Percentiles rank a stretch among this genome's conserved stretches.
Evolutionary conservation across 1,140 invertebrate genomes (phyloP).

Genomic region (Paraescarpia echinospica): DNA sequence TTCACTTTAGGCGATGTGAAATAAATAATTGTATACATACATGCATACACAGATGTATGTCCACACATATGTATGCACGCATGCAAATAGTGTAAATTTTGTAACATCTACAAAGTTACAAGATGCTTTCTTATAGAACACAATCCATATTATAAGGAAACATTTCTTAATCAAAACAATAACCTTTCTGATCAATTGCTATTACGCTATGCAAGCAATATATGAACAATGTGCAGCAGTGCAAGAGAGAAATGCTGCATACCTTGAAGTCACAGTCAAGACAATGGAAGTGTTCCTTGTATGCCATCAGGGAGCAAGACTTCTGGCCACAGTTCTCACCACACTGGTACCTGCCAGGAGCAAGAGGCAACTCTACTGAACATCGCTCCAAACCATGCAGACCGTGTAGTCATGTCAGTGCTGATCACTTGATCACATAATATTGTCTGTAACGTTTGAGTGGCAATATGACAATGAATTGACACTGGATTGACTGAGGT

Average conservation of each 20-base stretch:
- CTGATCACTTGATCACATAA: too few relatives aligned
- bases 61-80: too few relatives aligned
- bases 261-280: constrained; percentile 79
- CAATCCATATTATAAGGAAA: neutral
- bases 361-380: constrained; percentile 15
- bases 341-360: constrained; percentile 64
- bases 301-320: constrained; percentile 79
- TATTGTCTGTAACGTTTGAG: too few relatives aligned
- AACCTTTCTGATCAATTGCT: neutral
- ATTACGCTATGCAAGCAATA: neutral
- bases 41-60: neutral
- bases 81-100: neutral
- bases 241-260: neutral
- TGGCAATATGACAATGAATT: too few relatives aligned
- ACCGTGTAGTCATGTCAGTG: too few relatives aligned
- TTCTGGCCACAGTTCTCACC: constrained; percentile 76
- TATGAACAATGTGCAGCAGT: neutral
- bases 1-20: too few relatives aligned
- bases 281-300: constrained; percentile 95
- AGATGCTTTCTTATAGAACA: neutral
- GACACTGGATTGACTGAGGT: too few relatives aligned
- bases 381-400: neutral
- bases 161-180: neutral
- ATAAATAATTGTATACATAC: too few relatives aligned
- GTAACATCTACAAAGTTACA: neutral